Conservation (phyloP, 2,797 vertebrate genomes). For the Smutsia gigantea region DNA sequence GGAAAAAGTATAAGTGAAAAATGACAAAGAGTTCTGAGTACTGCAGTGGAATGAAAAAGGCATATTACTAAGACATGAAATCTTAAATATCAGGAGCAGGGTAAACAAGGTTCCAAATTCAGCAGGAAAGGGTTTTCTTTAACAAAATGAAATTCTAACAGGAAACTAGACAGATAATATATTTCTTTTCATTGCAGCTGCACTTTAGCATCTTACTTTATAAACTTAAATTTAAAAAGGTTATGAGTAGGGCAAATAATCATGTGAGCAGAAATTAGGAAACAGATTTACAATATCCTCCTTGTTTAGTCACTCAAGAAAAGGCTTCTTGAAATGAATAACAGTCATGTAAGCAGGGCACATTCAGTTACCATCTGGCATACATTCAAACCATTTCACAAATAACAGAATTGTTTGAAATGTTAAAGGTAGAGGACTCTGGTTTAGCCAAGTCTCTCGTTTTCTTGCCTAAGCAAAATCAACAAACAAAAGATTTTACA, state of each 20-base stretch:
- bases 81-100: slow-evolving; percentile 28
- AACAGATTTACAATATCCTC: slow-evolving; percentile 21
- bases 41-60: not conserved
- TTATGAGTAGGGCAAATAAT: slow-evolving; percentile 51
- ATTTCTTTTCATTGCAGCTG: slow-evolving; percentile 14
- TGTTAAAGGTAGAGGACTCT: slow-evolving; percentile 22
- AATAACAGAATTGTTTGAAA: slow-evolving; percentile 39
- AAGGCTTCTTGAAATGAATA: slow-evolving; percentile 52
- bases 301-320: slow-evolving; percentile 37
- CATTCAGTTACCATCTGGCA: slow-evolving; percentile 23
- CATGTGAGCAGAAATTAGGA: slow-evolving; percentile 55
- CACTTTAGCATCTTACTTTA: slow-evolving; percentile 26
- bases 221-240: slow-evolving; percentile 57
- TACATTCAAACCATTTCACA: slow-evolving; percentile 49
- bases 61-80: not conserved
- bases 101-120: slow-evolving; percentile 24
- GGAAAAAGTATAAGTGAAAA: not conserved
- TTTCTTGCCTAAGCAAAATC: slow-evolving; percentile 68
- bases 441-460: slow-evolving; percentile 29
- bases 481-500: slow-evolving; percentile 73
- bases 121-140: not conserved
- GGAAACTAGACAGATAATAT: slow-evolving; percentile 40
- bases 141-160: slow-evolving; percentile 61
- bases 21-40: not conserved
- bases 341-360: not conserved